phyloP scores from a whole-genome alignment of 2,888 invertebrate genomes.

The Thereva unica region DNA sequence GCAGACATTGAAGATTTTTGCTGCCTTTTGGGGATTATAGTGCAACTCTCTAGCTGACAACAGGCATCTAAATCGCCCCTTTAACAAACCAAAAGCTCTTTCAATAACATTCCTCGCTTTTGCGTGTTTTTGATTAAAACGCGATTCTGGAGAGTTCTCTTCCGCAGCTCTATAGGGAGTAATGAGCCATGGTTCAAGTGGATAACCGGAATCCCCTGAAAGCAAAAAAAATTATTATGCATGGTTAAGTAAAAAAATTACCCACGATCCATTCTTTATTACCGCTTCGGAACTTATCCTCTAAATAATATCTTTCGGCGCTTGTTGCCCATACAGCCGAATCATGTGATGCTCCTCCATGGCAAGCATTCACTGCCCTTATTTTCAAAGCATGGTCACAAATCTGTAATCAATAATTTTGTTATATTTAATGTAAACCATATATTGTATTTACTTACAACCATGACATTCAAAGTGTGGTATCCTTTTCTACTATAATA shows the following conservation, averaged over 20 bases:
- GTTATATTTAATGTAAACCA: background rate
- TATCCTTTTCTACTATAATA: background rate
- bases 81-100: constrained; percentile 1
- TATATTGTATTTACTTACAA: background rate
- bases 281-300: background rate
- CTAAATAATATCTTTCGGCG: background rate
- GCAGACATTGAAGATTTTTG: constrained; percentile 31
- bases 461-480: background rate
- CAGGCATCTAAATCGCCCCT: background rate
- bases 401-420: background rate
- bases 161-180: constrained; percentile 13
- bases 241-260: background rate
- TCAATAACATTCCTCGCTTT: constrained; percentile 1
- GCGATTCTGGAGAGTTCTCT: background rate
- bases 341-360: background rate
- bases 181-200: background rate
- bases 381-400: background rate
- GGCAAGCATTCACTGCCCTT: constrained; percentile 1
- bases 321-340: background rate
- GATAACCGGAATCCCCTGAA: constrained; percentile 2
- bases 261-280: background rate
- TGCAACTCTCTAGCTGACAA: background rate
- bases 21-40: constrained; percentile 21
- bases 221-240: background rate
- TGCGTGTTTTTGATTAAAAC: background rate